Conservation (phyloP, 2,888 invertebrate species). For the Ganaspis brasiliensis region DNA sequence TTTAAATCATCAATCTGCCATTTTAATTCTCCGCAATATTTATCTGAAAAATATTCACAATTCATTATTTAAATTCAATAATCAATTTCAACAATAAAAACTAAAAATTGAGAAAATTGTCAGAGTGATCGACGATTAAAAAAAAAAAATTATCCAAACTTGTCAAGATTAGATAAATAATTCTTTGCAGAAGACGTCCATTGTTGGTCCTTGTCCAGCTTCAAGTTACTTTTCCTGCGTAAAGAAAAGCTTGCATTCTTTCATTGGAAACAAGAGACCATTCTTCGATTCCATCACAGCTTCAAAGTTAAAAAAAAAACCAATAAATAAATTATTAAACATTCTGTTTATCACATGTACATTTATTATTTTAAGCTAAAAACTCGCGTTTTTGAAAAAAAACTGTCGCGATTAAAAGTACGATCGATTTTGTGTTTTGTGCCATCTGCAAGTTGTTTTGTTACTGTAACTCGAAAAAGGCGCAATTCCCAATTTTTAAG, state of each 20-base stretch:
- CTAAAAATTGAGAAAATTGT: neutral
- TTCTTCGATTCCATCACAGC: slow-evolving; percentile 72
- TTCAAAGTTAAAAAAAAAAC: slow-evolving; percentile 44
- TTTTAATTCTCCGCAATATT: too few relatives aligned
- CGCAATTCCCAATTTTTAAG: neutral
- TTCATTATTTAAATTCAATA: neutral
- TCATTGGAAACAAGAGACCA: slow-evolving; percentile 50
- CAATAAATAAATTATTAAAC: neutral
- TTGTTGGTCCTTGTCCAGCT: slow-evolving; percentile 69
- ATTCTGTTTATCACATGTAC: too few relatives aligned
- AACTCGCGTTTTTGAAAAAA: slow-evolving; percentile 51
- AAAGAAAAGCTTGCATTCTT: slow-evolving; percentile 74
- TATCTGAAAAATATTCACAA: neutral
- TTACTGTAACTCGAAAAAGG: slow-evolving; percentile 11
- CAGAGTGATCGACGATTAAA: neutral
- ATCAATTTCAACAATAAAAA: neutral
- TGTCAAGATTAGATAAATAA: slow-evolving; percentile 17
- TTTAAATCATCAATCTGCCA: too few relatives aligned
- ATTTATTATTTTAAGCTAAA: neutral
- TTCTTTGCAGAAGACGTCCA: slow-evolving; percentile 33
- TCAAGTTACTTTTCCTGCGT: slow-evolving; percentile 74
- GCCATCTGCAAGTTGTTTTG: slow-evolving; percentile 71
- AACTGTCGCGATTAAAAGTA: slow-evolving; percentile 58
- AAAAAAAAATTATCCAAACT: slow-evolving; percentile 44
- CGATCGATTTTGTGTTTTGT: slow-evolving; percentile 61